A percentile compares a stretch with the other conserved stretches of the same genome.
Conservation (phyloP, 2,113 vertebrate genomes). For the Corydoras sp. region DNA sequence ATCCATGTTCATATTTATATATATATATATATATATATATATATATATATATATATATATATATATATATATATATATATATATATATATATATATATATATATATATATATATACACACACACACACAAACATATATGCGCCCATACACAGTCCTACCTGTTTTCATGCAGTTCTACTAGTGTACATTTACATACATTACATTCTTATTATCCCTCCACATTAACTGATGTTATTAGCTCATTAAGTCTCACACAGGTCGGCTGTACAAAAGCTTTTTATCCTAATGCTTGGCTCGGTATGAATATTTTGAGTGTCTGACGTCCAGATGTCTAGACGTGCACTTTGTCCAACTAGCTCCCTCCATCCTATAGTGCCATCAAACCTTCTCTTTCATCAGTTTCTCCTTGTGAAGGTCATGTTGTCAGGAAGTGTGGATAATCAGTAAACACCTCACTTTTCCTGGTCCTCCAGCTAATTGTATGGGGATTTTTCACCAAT, state of each 20-base stretch:
- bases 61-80: too few species aligned
- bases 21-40: too few species aligned
- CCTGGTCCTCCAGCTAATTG: background rate
- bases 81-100: too few species aligned
- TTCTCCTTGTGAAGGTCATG: background rate
- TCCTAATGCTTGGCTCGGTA: background rate
- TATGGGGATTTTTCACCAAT: too few species aligned
- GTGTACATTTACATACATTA: background rate
- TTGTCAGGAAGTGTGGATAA: background rate
- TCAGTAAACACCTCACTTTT: background rate
- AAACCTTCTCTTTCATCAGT: background rate
- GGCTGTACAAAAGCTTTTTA: constrained; percentile 9
- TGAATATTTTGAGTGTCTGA: background rate
- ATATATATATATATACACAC: too few species aligned
- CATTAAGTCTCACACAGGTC: background rate
- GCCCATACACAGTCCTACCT: too few species aligned
- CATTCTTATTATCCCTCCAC: background rate
- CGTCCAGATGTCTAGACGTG: background rate
- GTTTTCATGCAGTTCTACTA: constrained; percentile 4
- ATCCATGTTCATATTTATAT: too few species aligned
- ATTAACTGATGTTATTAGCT: background rate
- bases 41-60: too few species aligned
- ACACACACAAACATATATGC: too few species aligned
- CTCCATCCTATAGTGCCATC: background rate
- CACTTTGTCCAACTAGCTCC: background rate